Base-by-base conservation (phyloP, 2,797 vertebrate species). In the Arrhamphus sclerolepis region DNA sequence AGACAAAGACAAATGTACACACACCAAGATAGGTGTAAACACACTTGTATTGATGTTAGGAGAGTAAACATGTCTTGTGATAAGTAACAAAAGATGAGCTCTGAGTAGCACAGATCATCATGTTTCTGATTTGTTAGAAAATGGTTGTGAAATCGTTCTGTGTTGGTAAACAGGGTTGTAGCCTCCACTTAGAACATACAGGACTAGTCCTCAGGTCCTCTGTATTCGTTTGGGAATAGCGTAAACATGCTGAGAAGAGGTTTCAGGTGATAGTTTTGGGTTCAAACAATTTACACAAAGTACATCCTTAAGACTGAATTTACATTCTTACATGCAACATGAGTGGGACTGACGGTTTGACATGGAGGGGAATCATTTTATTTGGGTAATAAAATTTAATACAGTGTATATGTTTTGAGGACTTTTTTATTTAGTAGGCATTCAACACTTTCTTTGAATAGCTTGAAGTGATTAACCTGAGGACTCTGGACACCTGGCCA, bases 61-160 rank as follows among this genome's bases (percentile, higher is more conserved):
- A 58, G 38, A 19, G 66, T 68, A 70, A 84, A 76, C 64, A 84
- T 69, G 50, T 69, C 29, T 48, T 70, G 43, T 66, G 69, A 46
- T 47, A 66, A 46, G 64, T 54, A 44, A 55, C 26, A 62, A 41
- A 53, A 75, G 62, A 79, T 62, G 77, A 66, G 57, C 62, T 39
- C 5, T 50, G 9, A 67, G 42, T 18, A 56, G 55, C 24, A 50
- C 14, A 49, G 46, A 60, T 48, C 19, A 46, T 26, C 19, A 43
- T 44, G 43, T 56, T 56, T 69, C 20, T 46, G 21, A 46, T 10
- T 13, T 14, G 42, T 44, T 19, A 48, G 13, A 29, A 52, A 66
- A 21, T 3, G 20, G 46, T 74, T 79, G 66, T 73, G 69, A 66
- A 69, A 80, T 28, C 24, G n/a, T 19, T 19, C 29, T 44, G 11